Conservation (phyloP, 2,888 invertebrate genomes). For the Anagyrus pseudococci region DNA sequence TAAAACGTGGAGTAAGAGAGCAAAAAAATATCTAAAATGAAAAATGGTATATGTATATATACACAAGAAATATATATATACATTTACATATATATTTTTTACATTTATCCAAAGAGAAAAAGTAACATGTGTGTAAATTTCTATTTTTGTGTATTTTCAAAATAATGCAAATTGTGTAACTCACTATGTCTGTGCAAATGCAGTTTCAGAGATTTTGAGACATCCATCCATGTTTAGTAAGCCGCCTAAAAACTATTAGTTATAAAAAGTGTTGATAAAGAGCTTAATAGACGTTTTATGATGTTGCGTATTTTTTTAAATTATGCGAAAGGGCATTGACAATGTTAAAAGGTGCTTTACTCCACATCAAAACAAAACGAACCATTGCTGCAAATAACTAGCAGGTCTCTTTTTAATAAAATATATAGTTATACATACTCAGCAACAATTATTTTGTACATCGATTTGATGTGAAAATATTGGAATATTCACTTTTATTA, state of each 20-base stretch:
- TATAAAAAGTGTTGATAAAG: conserved; percentile 21
- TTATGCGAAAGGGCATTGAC: conserved; percentile 7
- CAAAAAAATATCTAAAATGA: conserved; percentile 39
- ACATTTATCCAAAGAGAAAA: conserved; percentile 58
- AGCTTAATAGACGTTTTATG: conserved; percentile 27
- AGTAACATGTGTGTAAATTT: conserved; percentile 29
- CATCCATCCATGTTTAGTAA: conserved; percentile 7
- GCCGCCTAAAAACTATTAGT: conserved; percentile 8
- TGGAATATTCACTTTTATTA: too few relatives aligned
- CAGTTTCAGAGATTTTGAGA: conserved; percentile 19
- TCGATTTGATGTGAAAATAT: background rate
- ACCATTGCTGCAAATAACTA: too few relatives aligned
- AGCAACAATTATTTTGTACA: conserved; percentile 11
- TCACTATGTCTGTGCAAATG: conserved; percentile 17
- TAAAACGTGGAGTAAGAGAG: conserved; percentile 23
- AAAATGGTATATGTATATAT: conserved; percentile 37
- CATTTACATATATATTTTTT: conserved; percentile 52
- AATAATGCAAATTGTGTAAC: too few relatives aligned
- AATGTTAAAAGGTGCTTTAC: conserved; percentile 19
- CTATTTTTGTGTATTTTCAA: conserved; percentile 33
- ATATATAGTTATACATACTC: too few relatives aligned
- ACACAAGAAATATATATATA: conserved; percentile 31
- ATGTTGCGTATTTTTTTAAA: conserved; percentile 27
- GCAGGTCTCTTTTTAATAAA: too few relatives aligned
- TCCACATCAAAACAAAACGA: too few relatives aligned